Percentiles rank a stretch among this genome's conserved stretches.
Evolutionary conservation across 2,888 invertebrate genomes (phyloP).

Genomic region (Drosophila algonquin): DNA sequence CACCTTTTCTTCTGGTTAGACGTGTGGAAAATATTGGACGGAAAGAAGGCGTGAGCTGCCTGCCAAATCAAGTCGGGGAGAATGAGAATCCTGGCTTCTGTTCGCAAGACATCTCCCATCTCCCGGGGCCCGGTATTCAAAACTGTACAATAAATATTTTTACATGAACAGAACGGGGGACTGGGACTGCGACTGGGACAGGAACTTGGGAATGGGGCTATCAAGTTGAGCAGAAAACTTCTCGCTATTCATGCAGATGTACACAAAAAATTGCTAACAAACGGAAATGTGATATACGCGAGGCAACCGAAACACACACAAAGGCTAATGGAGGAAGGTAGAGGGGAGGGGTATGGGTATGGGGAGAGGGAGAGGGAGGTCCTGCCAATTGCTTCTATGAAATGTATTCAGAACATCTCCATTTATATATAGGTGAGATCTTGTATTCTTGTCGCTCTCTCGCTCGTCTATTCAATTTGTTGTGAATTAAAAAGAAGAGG

Average conservation of each 20-base stretch:
- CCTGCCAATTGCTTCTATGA: conserved; percentile 64
- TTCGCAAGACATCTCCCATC: conserved; percentile 19
- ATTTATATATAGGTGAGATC: conserved; percentile 60
- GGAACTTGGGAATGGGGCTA: conserved; percentile 52
- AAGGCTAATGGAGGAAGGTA: conserved; percentile 59
- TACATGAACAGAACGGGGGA: conserved; percentile 47
- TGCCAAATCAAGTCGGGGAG: conserved; percentile 62
- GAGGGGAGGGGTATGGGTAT: background rate
- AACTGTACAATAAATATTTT: conserved; percentile 67
- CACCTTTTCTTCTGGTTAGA: conserved; percentile 68
- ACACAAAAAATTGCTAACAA: conserved; percentile 72
- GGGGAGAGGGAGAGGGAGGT: conserved; percentile 5
- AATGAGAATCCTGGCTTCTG: conserved; percentile 36
- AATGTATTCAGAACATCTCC: conserved; percentile 47
- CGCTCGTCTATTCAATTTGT: conserved; percentile 71
- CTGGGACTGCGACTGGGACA: conserved; percentile 5
- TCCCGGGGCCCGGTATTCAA: conserved; percentile 19
- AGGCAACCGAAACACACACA: conserved; percentile 63
- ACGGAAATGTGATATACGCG: conserved; percentile 79
- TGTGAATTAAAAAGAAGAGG: conserved; percentile 64
- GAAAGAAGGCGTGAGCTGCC: conserved; percentile 65
- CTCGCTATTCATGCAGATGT: conserved; percentile 69
- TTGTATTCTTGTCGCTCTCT: conserved; percentile 40
- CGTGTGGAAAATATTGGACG: conserved; percentile 75
- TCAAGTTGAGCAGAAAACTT: conserved; percentile 78